Evolutionary conservation across 2,113 vertebrate species (phyloP), one percentile per base, ranked within the genome.

Genomic region (Microcebus ravelobensis): DNA sequence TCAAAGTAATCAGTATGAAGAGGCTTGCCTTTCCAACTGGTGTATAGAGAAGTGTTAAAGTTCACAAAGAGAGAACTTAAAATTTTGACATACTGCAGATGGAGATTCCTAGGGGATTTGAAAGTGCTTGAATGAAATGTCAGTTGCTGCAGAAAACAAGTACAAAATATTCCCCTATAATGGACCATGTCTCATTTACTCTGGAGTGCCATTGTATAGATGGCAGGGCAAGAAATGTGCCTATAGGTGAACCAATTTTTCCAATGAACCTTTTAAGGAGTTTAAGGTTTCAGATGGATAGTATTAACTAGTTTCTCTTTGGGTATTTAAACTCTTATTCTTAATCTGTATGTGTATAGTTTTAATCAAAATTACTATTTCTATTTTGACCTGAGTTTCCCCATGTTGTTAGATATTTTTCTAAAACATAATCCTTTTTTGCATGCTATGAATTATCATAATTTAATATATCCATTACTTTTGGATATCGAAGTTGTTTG

Each of bases 51-150:
- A 79, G 34, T 83, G 63, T 90, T 96, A 67, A 89, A 96, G 95
- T 97, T 97, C 93, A 95, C 57, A 84, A 94, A 93, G 88, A 95
- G 68, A 91, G 95, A 96, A 94, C 94, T 95, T 97, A 83, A 74
- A 87, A 61, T 83, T 97, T 96, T 95, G 94, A 92, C 86, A 57
- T 82, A 50, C 6, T 73, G 83, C 96, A 97, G 93, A 88, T 93
- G 91, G 89, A 76, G 91, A 84, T 74, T 96, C 95, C 89, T 81
- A n/a, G 83, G 96, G 89, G 91, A 90, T 83, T 83, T 76, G 79
- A 84, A 95, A 83, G 68, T 89, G 50, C 82, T 89, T 55, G 87
- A 87, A 89, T 88, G 70, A 97, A 97, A 93, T 93, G 95, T 97
- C 93, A 97, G 88, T 80, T 82, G 73, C 91, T 71, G 50, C 36